phyloP scores from a whole-genome alignment of 2,797 vertebrate genomes.

The Thripadectes ignobilis region DNA sequence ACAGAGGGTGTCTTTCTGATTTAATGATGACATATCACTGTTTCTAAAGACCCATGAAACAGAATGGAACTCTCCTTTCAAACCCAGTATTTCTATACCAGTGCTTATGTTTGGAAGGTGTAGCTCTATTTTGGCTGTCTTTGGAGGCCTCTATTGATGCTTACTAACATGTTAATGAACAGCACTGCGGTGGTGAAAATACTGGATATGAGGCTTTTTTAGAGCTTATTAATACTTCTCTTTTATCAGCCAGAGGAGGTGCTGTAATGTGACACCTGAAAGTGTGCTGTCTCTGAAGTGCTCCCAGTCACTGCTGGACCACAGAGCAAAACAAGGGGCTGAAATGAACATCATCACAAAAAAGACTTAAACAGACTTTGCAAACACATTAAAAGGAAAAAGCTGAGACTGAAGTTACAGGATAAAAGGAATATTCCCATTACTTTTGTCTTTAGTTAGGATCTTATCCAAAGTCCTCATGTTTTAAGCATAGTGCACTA shows the following conservation, averaged over 20 bases:
- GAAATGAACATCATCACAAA: neutral
- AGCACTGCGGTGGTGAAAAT: neutral
- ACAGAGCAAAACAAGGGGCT: slow-evolving; percentile 4
- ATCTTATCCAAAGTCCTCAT: neutral
- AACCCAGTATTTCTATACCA: neutral
- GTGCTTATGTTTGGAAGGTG: neutral
- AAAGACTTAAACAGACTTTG: neutral
- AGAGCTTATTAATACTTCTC: slow-evolving; percentile 20
- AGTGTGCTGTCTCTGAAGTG: slow-evolving; percentile 29
- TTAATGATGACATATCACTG: neutral
- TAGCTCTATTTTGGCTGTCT: slow-evolving; percentile 21
- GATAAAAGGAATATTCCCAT: slow-evolving; percentile 2
- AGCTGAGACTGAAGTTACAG: neutral
- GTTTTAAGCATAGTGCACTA: neutral
- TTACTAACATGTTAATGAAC: slow-evolving; percentile 56
- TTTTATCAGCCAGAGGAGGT: slow-evolving; percentile 32
- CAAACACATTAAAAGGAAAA: slow-evolving; percentile 18
- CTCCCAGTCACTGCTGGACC: slow-evolving; percentile 48
- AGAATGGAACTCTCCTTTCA: slow-evolving; percentile 13
- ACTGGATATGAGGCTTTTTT: neutral
- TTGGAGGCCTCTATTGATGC: slow-evolving; percentile 41
- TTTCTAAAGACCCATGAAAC: slow-evolving; percentile 42
- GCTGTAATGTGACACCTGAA: neutral
- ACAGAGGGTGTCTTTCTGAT: slow-evolving; percentile 41
- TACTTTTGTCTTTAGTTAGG: slow-evolving; percentile 12